Evolutionary conservation across 2,113 vertebrate genomes (phyloP), one percentile per base, ranked within the genome.

Genomic region (Sphyrna mokarran): DNA sequence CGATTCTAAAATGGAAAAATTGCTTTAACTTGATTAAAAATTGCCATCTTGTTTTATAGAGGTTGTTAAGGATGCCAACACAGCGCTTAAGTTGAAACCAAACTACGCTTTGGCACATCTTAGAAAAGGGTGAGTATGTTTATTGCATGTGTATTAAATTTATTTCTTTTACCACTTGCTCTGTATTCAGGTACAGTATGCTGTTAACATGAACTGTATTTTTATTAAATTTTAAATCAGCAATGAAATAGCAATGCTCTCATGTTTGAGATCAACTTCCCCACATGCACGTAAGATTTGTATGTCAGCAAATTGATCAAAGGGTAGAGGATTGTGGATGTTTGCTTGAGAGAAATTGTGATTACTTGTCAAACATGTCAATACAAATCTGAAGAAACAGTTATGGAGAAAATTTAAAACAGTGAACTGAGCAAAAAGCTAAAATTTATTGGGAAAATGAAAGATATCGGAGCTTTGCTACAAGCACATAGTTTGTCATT

Each of bases 21-120:
- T 22, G 37, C 37, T 43, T 83, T 33, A 72, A 93, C n/a, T 37
- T 91, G 58, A n/a, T 93, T 20, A 37, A 33, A 93, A 37, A 93
- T 95, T 72, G 68, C 40, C 29, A 7, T 66, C 33, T 93, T 95
- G 97, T 96, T 96, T 96, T 96, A 95, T 97, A 99, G 99, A 98
- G 97, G 99, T 98, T 43, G 97, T 98, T 97, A 97, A 98, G 96
- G 99, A 99, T 97, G 97, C 98, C 96, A 98, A 98, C 97, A 99
- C 97, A 97, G 98, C 98, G 94, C 97, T 99, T 95, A 97, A 98
- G 96, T 97, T 99, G 96, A 98, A 98, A 96, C 98, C 99, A 95
- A 97, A 96, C 97, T 98, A 98, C 96, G 97, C 98, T 16, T 97
- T 97, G 95, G 98, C 98, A 1, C 97, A 98, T 96, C 97, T 99